Percentiles rank a stretch among this genome's conserved stretches.
phyloP scores from a whole-genome alignment of 2,888 invertebrate genomes.

The Drosophila nr. perissopoda region DNA sequence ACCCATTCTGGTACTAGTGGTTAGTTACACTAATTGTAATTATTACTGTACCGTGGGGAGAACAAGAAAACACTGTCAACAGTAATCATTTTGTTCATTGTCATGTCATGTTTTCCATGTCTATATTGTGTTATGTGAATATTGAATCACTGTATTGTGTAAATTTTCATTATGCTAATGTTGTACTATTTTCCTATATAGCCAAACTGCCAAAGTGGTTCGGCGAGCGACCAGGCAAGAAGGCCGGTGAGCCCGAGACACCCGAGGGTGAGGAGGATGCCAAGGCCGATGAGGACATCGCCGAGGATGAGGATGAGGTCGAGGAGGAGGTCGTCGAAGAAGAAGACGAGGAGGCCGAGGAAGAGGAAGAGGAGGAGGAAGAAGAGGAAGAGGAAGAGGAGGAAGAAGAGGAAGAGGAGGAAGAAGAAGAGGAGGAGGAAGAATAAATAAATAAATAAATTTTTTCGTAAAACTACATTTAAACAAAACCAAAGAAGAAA shows the following conservation, averaged over 20 bases:
- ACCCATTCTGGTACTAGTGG: constrained; percentile 1
- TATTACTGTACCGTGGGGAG: constrained; percentile 16
- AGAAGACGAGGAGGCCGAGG: constrained; percentile 88
- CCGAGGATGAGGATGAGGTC: constrained; percentile 90
- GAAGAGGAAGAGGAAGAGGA: constrained; percentile 86
- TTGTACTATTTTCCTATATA: constrained; percentile 79
- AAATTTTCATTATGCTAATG: constrained; percentile 7
- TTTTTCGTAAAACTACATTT: constrained; percentile 83
- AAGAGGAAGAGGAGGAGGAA: constrained; percentile 85
- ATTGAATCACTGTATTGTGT: neutral
- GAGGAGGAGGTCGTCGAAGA: constrained; percentile 92
- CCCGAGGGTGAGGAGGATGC: constrained; percentile 96
- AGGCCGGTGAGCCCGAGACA: constrained; percentile 94
- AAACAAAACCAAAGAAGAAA: constrained; percentile 72
- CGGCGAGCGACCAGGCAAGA: constrained; percentile 97
- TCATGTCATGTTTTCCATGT: constrained; percentile 60
- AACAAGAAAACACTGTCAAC: constrained; percentile 38
- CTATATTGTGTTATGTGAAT: neutral
- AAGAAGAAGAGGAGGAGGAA: constrained; percentile 77
- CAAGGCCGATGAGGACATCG: constrained; percentile 90
- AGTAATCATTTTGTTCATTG: constrained; percentile 59
- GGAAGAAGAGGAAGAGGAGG: constrained; percentile 84
- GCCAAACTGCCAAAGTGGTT: constrained; percentile 98
- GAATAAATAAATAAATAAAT: constrained; percentile 73
- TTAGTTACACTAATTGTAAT: constrained; percentile 21